Evolutionary conservation across 2,888 invertebrate genomes (phyloP), one percentile per base, ranked within the genome.

Genomic region (Lymantria monacha): DNA sequence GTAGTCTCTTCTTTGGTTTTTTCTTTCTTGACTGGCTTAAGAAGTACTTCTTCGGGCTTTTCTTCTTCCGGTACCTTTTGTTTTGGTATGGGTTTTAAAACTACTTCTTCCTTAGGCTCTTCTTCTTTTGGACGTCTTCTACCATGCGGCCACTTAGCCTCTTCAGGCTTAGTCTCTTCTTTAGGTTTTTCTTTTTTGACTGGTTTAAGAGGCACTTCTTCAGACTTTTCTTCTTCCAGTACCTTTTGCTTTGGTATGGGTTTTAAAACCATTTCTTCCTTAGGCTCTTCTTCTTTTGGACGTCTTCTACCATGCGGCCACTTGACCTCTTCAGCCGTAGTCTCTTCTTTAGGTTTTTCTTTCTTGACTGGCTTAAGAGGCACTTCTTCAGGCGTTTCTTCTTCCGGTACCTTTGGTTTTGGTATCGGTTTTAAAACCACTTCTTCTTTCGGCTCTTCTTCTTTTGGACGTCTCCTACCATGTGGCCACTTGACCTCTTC

Each of bases 1-100:
- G 41, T 7, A 14, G 14, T 5, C 9, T 41, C 41, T 41, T 41
- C 41, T 41, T 1, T 10, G 1, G 79, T 62, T 69, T 83, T 48
- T 66, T 77, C 49, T 70, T 82, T 85, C 70, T 87, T 71, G 0
- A 61, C 12, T 41, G 41, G 41, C 61, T 59, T 61, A 0, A 66
- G 49, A 12, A 83, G 78, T 7, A 87, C 79, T 59, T 90, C 87
- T 58, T 92, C 88, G 2, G 87, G 74, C 57, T 60, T 83, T 59
- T 41, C 41, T 10, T 41, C 41, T 14, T 41, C 41, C 1, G 41
- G 13, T 14, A 14, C 1, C 12, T 41, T 13, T 41, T 13, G 41
- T 14, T 41, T 41, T 2, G 41, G 14, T 3, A 14, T 14, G 9
- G 14, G 41, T 14, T 41, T 41, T 9, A 41, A 12, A 14, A 14